A percentile compares a stretch with the other conserved stretches of the same genome.
These are phyloP conservation scores for Ursus arctos DNA, from an alignment of 2,113 vertebrate genomes.

Conservation along the genomic window DNA sequence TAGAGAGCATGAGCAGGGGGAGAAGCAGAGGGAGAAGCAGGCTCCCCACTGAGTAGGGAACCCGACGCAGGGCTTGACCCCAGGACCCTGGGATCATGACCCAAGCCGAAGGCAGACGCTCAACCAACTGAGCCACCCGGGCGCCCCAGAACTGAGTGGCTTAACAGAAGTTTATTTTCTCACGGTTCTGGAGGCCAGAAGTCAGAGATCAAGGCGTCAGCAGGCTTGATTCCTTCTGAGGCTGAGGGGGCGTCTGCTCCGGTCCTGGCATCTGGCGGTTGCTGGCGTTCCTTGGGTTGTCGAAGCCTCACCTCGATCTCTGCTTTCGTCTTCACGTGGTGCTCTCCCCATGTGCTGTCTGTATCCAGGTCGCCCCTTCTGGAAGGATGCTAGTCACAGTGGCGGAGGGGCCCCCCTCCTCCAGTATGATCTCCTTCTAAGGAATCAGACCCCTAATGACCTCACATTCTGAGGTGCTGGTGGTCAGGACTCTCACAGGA, in stretches of 20 bases:
- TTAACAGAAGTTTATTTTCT: background rate
- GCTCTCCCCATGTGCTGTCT: background rate
- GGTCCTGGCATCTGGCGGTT: too few species aligned
- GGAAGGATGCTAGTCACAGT: accelerated
- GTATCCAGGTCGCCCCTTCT: background rate
- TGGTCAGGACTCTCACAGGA: background rate
- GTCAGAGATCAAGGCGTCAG: background rate
- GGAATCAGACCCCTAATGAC: background rate
- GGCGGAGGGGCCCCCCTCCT: background rate
- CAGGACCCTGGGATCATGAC: background rate
- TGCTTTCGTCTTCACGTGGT: accelerated
- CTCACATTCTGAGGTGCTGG: background rate
- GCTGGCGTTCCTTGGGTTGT: background rate
- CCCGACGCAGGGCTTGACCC: background rate
- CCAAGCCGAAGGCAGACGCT: background rate
- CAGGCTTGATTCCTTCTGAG: background rate
- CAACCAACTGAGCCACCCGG: background rate
- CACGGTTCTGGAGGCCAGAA: background rate
- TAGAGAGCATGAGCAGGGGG: background rate
- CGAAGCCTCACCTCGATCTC: too few species aligned
- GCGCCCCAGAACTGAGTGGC: background rate
- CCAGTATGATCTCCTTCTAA: background rate
- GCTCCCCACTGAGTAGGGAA: background rate
- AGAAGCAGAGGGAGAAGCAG: background rate
- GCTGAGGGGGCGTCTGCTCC: background rate